Percentiles rank a stretch among this genome's conserved stretches.
These are phyloP conservation scores for Aphrophora alni DNA, from an alignment of 2,888 invertebrate species.

Conservation along the genomic window DNA sequence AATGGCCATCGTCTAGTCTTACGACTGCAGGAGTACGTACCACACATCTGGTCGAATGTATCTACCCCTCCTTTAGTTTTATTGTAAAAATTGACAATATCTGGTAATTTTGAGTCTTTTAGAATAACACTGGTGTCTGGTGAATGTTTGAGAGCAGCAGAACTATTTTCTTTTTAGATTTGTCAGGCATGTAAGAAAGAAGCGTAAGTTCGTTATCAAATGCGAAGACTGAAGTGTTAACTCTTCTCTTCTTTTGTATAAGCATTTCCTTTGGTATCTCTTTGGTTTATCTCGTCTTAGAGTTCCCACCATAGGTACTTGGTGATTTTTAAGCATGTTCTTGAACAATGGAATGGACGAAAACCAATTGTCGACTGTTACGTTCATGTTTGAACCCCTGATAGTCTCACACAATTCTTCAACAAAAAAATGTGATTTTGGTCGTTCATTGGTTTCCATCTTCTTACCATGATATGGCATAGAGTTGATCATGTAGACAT, in stretches of 20 bases:
- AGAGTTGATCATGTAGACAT: too few relatives aligned
- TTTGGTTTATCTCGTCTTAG: constrained; percentile 9
- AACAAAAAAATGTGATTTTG: too few relatives aligned
- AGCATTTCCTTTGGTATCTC: constrained; percentile 14
- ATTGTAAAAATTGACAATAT: too few relatives aligned
- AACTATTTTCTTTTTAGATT: constrained; percentile 13
- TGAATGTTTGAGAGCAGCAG: constrained; percentile 21
- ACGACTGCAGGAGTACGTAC: too few relatives aligned
- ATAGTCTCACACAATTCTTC: too few relatives aligned
- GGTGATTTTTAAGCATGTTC: constrained; percentile 21
- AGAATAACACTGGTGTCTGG: not conserved
- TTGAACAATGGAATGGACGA: constrained; percentile 15
- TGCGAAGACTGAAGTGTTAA: constrained; percentile 9
- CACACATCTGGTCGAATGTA: too few relatives aligned
- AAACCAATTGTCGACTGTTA: constrained; percentile 15
- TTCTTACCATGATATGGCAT: too few relatives aligned
- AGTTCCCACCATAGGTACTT: constrained; percentile 23
- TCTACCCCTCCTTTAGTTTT: too few relatives aligned
- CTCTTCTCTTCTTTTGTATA: not conserved
- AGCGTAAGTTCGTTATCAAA: constrained; percentile 24
- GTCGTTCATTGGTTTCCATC: too few relatives aligned
- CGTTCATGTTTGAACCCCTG: too few relatives aligned
- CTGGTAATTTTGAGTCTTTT: too few relatives aligned
- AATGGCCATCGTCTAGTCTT: too few relatives aligned
- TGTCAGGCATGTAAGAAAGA: constrained; percentile 14